Percentiles rank a stretch among this genome's conserved stretches.
These are phyloP conservation scores for Harlomillsia oculata DNA, from an alignment of 1,140 invertebrate genomes.

Conservation along the genomic window DNA sequence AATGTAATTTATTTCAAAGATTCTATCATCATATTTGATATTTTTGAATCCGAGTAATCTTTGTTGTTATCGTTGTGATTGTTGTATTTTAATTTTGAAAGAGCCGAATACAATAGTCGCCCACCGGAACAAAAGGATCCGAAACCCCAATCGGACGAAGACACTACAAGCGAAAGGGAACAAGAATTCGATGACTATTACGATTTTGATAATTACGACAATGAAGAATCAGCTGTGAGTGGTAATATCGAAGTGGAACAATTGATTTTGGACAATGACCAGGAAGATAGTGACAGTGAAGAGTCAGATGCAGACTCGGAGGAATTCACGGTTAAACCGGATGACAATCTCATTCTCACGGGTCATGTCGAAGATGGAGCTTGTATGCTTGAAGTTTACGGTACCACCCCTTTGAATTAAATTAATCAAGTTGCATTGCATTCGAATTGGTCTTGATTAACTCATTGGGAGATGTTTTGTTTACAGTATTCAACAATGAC, in stretches of 20 bases:
- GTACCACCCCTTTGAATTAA: slow-evolving; percentile 42
- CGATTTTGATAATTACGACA: slow-evolving; percentile 42
- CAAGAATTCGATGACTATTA: slow-evolving; percentile 48
- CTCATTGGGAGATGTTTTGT: slow-evolving; percentile 11
- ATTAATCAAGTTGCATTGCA: neutral
- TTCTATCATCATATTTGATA: neutral
- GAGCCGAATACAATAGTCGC: slow-evolving; percentile 35
- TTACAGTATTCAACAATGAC: slow-evolving; percentile 78
- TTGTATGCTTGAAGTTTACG: slow-evolving; percentile 75
- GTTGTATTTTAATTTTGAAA: neutral
- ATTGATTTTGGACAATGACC: slow-evolving; percentile 49
- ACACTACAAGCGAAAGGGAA: slow-evolving; percentile 33
- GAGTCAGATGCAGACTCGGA: slow-evolving; percentile 72
- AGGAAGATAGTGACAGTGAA: slow-evolving; percentile 45
- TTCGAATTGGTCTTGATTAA: neutral
- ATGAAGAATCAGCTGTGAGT: slow-evolving; percentile 37
- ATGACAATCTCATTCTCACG: slow-evolving; percentile 82
- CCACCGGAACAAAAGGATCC: slow-evolving; percentile 43
- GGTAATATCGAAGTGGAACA: slow-evolving; percentile 64
- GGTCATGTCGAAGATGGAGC: slow-evolving; percentile 76
- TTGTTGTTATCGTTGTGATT: neutral
- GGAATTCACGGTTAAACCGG: slow-evolving; percentile 78
- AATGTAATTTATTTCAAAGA: neutral
- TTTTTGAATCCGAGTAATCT: neutral
- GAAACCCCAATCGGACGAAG: slow-evolving; percentile 40